These are phyloP conservation scores for Limonius californicus DNA, from an alignment of 1,140 invertebrate genomes.

Conservation along the genomic window DNA sequence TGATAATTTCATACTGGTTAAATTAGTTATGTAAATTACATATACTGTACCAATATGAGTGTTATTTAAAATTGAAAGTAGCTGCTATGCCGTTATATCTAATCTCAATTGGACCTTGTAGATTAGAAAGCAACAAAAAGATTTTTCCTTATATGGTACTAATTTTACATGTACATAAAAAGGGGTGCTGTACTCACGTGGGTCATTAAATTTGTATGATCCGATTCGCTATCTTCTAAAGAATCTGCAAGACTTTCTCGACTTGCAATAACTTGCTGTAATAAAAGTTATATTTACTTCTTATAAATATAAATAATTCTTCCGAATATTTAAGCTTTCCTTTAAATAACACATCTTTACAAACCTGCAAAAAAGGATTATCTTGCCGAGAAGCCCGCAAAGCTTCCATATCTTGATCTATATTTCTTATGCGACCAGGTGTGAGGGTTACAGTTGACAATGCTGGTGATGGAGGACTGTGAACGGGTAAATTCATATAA, in stretches of 20 bases:
- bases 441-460: conserved; percentile 63
- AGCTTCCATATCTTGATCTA: conserved; percentile 80
- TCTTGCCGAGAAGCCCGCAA: conserved; percentile 73
- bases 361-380: conserved; percentile 75
- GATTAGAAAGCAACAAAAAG: too few relatives aligned
- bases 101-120: too few relatives aligned
- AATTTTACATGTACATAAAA: too few relatives aligned
- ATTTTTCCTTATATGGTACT: too few relatives aligned
- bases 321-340: too few relatives aligned
- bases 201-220: conserved; percentile 71
- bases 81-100: not conserved
- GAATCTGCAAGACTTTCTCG: conserved; percentile 70
- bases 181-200: conserved; percentile 55
- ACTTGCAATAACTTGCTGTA: conserved; percentile 71
- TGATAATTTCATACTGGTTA: too few relatives aligned
- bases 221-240: conserved; percentile 67
- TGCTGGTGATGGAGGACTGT: conserved; percentile 41
- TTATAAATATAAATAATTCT: too few relatives aligned
- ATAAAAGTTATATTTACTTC: too few relatives aligned
- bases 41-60: too few relatives aligned
- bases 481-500: conserved; percentile 40
- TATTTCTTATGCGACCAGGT: conserved; percentile 69
- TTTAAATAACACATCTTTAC: too few relatives aligned
- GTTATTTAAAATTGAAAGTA: not conserved
- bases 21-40: too few relatives aligned